These are phyloP conservation scores for Bothrops alternatus DNA, from an alignment of 2,797 vertebrate species.

Conservation along the genomic window DNA sequence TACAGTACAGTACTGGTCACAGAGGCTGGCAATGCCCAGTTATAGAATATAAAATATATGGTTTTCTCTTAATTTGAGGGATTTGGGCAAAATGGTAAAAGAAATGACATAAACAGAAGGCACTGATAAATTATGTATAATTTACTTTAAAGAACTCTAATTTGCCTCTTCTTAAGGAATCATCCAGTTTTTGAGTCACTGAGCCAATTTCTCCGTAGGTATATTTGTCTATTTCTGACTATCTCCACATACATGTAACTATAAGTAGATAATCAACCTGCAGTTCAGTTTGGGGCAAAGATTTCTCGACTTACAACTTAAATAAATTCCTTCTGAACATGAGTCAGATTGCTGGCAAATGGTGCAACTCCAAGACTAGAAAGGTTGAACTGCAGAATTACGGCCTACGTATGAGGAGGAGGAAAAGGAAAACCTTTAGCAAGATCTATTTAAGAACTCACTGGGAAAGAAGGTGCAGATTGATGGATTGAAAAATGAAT, in stretches of 20 bases:
- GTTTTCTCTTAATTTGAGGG: not conserved
- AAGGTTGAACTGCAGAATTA: conserved; percentile 24
- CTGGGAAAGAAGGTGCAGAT: conserved; percentile 1
- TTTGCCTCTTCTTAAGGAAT: not conserved
- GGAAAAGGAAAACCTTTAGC: conserved; percentile 25
- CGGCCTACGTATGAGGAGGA: not conserved
- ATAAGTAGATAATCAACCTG: not conserved
- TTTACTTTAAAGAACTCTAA: not conserved
- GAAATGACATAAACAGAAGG: not conserved
- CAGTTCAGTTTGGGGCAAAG: not conserved
- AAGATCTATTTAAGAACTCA: conserved; percentile 24
- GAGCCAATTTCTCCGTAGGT: not conserved
- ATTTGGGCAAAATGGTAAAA: not conserved
- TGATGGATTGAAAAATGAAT: not conserved
- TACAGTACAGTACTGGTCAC: not conserved
- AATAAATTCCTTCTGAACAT: conserved; percentile 1
- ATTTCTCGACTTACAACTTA: not conserved
- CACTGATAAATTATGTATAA: not conserved
- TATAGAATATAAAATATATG: not conserved
- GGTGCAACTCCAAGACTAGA: not conserved
- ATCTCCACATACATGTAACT: not conserved
- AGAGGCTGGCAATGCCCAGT: not conserved
- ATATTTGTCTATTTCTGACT: not conserved
- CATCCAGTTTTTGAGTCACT: not conserved
- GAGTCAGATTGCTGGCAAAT: conserved; percentile 18